Conservation (phyloP, 92 coral and sea anemone species). For the Zoanthus sansibaricus region DNA sequence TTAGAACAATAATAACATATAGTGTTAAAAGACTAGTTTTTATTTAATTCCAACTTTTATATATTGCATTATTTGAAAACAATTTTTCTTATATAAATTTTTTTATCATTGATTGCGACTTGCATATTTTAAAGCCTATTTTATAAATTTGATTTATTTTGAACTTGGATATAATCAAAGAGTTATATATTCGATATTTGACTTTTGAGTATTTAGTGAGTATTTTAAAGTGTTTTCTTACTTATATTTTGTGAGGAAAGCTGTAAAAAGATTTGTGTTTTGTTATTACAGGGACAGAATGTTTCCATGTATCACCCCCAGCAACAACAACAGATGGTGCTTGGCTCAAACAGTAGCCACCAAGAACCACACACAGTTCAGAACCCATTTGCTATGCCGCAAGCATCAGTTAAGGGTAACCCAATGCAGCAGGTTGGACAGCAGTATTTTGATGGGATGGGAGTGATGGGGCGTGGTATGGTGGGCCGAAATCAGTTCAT, state of each 20-base stretch:
- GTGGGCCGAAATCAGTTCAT: conserved; percentile 63
- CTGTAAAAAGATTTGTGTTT: background rate
- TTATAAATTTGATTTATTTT: no score
- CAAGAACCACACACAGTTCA: conserved; percentile 46
- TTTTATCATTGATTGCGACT: no score
- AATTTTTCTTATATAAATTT: no score
- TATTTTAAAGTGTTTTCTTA: background rate
- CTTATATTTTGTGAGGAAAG: background rate
- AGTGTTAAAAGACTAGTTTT: no score
- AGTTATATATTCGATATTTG: no score
- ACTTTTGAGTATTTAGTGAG: no score
- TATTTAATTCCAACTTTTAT: no score
- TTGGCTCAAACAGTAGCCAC: conserved; percentile 6
- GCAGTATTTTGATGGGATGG: conserved; percentile 75
- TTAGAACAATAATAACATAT: no score
- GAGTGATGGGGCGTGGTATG: conserved; percentile 53
- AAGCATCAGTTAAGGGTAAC: conserved; percentile 68
- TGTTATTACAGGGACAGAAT: conserved; percentile 28
- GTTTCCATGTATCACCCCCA: conserved; percentile 39
- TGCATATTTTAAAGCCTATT: no score
- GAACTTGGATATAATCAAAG: no score
- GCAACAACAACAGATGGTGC: conserved; percentile 50
- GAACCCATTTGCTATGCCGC: conserved; percentile 70
- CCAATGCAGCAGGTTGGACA: conserved; percentile 57
- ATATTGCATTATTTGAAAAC: no score